Conservation (phyloP, 1,140 invertebrate genomes). For the Pogonomyrmex californicus region DNA sequence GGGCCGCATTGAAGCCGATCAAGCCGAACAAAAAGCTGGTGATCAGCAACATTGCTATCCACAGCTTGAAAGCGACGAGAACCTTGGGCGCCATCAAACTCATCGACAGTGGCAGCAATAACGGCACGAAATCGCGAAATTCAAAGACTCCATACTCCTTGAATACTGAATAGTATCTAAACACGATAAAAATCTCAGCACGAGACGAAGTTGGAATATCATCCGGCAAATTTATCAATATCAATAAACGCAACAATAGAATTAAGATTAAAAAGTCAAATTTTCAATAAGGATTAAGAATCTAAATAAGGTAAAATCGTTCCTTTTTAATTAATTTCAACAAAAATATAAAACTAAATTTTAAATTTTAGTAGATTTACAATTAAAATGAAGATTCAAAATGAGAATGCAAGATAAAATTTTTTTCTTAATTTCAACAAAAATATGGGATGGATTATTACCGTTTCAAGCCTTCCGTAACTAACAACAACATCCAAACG, state of each 20-base stretch:
- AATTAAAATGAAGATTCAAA: slow-evolving; percentile 14
- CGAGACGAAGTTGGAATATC: background rate
- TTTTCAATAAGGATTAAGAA: background rate
- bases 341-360: no score
- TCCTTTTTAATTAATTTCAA: no score
- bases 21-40: slow-evolving; percentile 89
- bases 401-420: background rate
- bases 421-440: background rate
- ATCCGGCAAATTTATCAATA: background rate
- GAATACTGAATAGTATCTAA: slow-evolving; percentile 78
- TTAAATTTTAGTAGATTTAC: background rate
- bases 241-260: background rate
- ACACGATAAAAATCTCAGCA: slow-evolving; percentile 44
- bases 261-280: background rate
- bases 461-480: slow-evolving; percentile 85
- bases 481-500: slow-evolving; percentile 85
- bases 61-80: slow-evolving; percentile 85
- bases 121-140: slow-evolving; percentile 84
- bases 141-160: slow-evolving; percentile 68
- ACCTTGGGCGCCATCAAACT: slow-evolving; percentile 80
- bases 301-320: background rate
- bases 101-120: slow-evolving; percentile 87
- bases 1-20: slow-evolving; percentile 92
- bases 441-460: slow-evolving; percentile 68
- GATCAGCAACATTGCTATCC: slow-evolving; percentile 88